Evolutionary conservation across 2,797 vertebrate genomes (phyloP), one percentile per base, ranked within the genome.

Genomic region (Lacerta bilineata): DNA sequence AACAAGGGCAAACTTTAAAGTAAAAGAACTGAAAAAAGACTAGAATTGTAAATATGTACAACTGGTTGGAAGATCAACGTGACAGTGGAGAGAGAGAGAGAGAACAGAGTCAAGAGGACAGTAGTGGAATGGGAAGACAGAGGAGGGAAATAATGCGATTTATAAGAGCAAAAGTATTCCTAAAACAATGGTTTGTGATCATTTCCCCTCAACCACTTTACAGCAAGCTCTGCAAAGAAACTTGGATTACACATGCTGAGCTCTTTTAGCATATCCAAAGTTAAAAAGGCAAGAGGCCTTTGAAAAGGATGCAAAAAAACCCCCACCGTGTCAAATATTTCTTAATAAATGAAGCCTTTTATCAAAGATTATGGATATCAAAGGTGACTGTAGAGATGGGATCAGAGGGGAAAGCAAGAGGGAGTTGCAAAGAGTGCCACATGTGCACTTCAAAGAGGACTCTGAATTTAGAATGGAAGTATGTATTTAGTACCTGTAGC

Each of bases 301-400:
- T 83, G 69, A 90, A 87, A 46, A n/a, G 61, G 23, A 55, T 55
- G 50, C 50, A 55, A 61, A n/a, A 90, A 87, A 41, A 86, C 41
- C 29, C 18, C 18, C 74, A 85, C 13, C 83, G 8, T 76, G 66
- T 74, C 69, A 87, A 66, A 50, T 29, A 64, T 71, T 77, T 83
- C 64, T 69, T 77, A 69, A 50, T 84, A 78, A 61, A n/a, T 61
- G 50, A 41, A 89, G 29, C 18, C 29, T 83, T 86, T 86, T 39
- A 46, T 46, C 39, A 79, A 78, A 23, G 29, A 69, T 78, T 61
- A 72, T 64, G 74, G 25, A 23, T 64, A 86, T 82, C 29, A 82
- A 86, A 75, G 36, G 29, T 61, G 39, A 36, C 39, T 50, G 68
- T 17, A 64, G 64, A 46, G 46, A 72, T 59, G 25, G 74, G 5